Base-by-base conservation (phyloP, 2,797 vertebrate species). In the Pseudomugil gertrudae region DNA sequence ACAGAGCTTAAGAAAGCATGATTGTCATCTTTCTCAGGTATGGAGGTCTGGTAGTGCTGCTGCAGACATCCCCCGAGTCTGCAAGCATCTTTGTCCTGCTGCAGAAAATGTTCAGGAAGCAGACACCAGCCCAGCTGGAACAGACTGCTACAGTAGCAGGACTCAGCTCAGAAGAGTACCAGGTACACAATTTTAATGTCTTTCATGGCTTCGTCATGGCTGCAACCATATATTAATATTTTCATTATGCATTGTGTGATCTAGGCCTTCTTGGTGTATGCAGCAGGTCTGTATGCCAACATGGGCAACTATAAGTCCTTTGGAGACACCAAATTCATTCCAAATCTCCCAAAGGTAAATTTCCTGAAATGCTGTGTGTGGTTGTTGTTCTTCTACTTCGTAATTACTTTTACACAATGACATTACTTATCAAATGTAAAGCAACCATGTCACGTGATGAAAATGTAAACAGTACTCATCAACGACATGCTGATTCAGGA, bases 251-350 rank as follows among this genome's bases (percentile, higher is more conserved):
- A 3, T 32, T 59, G 23, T 63, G 4, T 11, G 52, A 2, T 77
- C 14, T 67, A 97, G 96, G 96, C 95, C 0, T 94, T 97, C 79
- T 89, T 98, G 79, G 96, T 97, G 36, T 98, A 96, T 70, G 85
- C 95, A 29, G 95, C 96, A 0, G 96, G 95, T 11, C 79, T 97
- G 62, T 98, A 95, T 81, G 94, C 95, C 89, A 98, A 98, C 88
- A 98, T 97, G 96, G 96, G 96, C 61, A 98, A 98, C 92, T 98
- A 98, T 88, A 98, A 98, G 77, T 98, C 96, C 26, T 97, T 98
- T 6, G 96, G 96, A 13, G 96, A 98, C 89, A 97, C 96, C 35
- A 98, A 98, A 85, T 98, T 98, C 81, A 92, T 98, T 59, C 96
- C 96, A 69, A 97, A 95, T 81, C 79, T 98, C 21, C 93, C 95